Evolutionary conservation across 2,888 invertebrate genomes (phyloP), one percentile per base, ranked within the genome.

Genomic region (Portevinia maculata): DNA sequence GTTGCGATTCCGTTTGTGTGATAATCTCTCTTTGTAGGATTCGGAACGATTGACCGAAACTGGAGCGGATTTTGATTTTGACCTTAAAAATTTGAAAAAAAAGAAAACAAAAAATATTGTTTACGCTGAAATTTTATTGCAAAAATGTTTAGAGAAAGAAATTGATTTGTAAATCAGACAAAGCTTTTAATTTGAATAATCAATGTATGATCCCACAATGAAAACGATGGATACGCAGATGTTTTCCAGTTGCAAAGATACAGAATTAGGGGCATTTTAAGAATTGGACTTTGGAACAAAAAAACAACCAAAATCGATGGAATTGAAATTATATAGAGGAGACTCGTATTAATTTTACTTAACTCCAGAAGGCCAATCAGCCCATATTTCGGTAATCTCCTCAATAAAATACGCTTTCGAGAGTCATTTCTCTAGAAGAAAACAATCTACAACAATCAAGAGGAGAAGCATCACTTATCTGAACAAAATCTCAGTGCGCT

Each of bases 1-100:
- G 75, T 89, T 90, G 84, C 94, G 92, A 89, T 94, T 94, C 87
- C 94, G 93, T 87, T 92, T 91, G 93, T 94, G 92, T 11, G 92
- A 93, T 86, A 93, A 92, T 86, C 93, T 92, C 88, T 94, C 94
- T 90, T 94, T 94, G 90, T 94, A 94, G 88, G 95, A 95, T 90
- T 95, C 95, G 84, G 95, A 95, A 85, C 95, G 92, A 89, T 93
- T 94, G 86, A 92, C 91, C 30, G 91, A 91, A 67, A 90, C 90
- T 64, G 90, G 91, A 19, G 91, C 91, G 73, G 90, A 90, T 85
- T 91, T 91, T 67, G 89, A 70, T 65, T 84, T 84, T 55, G 84
- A 79, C 75, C 79, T 79, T 67, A 37, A 62, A 57, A 60, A 32
- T n/a, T n/a, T 7, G 13, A 15, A 37, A 53, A 21, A 52, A 55